Evolutionary conservation across 2,797 vertebrate genomes (phyloP).

Genomic region (Heterohyrax brucei): DNA sequence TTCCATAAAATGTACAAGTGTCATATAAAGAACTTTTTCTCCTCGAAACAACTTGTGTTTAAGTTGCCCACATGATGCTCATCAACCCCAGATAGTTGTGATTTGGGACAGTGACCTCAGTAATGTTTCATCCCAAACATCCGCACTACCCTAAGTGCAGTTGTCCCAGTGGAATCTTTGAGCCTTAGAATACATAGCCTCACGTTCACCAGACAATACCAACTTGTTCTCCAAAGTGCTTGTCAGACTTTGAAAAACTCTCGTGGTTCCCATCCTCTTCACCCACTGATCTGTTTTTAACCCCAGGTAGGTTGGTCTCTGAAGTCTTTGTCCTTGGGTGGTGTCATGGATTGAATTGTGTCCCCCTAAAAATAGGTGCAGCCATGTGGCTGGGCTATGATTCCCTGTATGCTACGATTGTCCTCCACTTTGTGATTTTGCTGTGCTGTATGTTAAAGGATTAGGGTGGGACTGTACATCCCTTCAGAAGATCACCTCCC

Average conservation of each 20-base stretch:
- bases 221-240: not conserved
- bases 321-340: not conserved
- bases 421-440: no score
- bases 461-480: no score
- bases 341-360: not conserved
- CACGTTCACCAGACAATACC: not conserved
- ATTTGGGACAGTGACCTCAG: not conserved
- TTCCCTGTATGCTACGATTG: no score
- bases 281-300: not conserved
- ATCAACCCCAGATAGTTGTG: not conserved
- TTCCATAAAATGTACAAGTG: constrained; percentile 19
- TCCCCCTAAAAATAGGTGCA: no score
- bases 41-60: not conserved
- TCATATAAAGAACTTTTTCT: not conserved
- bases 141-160: not conserved
- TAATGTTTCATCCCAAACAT: not conserved
- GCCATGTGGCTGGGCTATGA: no score
- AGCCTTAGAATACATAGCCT: not conserved
- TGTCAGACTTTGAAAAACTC: not conserved
- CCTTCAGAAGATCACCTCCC: no score
- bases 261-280: not conserved
- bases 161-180: not conserved
- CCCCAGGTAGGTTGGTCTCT: not conserved
- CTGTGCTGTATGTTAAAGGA: no score
- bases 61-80: not conserved